phyloP scores from a whole-genome alignment of 2,113 vertebrate genomes.

The Uria aalge region DNA sequence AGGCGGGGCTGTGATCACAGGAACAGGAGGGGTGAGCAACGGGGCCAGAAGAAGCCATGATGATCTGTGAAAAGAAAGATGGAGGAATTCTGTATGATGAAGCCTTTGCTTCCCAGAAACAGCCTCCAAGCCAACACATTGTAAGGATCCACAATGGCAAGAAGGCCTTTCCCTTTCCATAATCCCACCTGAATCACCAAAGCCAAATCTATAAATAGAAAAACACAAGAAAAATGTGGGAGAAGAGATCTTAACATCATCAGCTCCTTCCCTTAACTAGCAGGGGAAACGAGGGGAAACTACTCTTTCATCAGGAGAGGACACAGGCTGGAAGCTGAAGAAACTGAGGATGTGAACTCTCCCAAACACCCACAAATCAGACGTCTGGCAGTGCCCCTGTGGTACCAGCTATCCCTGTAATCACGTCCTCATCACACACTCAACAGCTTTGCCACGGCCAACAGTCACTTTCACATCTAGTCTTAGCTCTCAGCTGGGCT shows the following conservation, averaged over 20 bases:
- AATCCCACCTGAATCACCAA: not conserved
- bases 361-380: not conserved
- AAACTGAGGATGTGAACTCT: not conserved
- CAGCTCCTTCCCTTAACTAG: not conserved
- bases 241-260: not conserved
- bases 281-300: not conserved
- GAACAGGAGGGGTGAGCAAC: slow-evolving; percentile 79
- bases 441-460: not conserved
- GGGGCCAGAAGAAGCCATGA: slow-evolving; percentile 91
- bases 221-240: not conserved
- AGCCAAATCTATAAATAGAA: not conserved
- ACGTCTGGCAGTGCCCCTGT: fast-evolving
- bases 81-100: not conserved
- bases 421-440: not conserved
- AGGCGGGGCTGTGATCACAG: slow-evolving; percentile 67
- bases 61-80: slow-evolving; percentile 74
- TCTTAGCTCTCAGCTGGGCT: not conserved
- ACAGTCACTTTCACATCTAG: not conserved
- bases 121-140: not conserved
- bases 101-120: not conserved
- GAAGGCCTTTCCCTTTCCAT: not conserved
- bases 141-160: not conserved
- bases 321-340: not conserved
- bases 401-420: not conserved
- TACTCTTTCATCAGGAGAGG: not conserved